These are phyloP conservation scores for Sakesphorus luctuosus DNA, from an alignment of 2,113 vertebrate genomes.

Conservation along the genomic window DNA sequence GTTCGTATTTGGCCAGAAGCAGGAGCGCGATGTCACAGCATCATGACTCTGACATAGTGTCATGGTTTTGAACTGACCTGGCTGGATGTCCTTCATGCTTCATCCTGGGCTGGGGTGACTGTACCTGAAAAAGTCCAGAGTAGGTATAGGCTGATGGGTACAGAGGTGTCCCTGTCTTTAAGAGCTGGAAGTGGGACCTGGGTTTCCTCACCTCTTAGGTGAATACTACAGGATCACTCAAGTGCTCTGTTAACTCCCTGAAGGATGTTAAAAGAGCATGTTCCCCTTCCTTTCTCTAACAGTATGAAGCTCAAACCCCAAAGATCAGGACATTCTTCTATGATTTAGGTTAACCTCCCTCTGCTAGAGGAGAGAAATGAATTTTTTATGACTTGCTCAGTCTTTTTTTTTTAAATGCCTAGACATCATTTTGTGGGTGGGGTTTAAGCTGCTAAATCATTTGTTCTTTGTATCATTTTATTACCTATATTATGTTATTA, in stretches of 20 bases:
- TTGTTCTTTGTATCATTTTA: not conserved
- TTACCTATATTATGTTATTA: not conserved
- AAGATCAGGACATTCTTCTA: not conserved
- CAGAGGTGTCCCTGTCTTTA: not conserved
- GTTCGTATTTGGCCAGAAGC: not conserved
- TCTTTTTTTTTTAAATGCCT: not conserved
- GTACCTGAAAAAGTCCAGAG: not conserved
- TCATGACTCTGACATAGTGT: fast-evolving
- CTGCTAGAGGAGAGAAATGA: not conserved
- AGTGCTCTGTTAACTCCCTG: not conserved
- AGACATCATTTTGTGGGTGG: not conserved
- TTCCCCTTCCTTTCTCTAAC: not conserved
- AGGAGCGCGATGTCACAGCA: fast-evolving
- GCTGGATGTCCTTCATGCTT: fast-evolving
- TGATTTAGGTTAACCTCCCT: not conserved
- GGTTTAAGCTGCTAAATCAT: not conserved
- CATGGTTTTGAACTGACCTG: not conserved
- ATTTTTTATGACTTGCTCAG: not conserved
- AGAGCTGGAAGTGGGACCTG: not conserved
- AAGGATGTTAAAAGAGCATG: not conserved
- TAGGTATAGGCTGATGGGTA: not conserved
- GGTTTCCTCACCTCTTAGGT: not conserved
- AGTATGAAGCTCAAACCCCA: not conserved
- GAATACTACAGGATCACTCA: not conserved
- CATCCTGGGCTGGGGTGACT: fast-evolving